Evolutionary conservation across 2,797 vertebrate species (phyloP).

Genomic region (Balearica regulorum): DNA sequence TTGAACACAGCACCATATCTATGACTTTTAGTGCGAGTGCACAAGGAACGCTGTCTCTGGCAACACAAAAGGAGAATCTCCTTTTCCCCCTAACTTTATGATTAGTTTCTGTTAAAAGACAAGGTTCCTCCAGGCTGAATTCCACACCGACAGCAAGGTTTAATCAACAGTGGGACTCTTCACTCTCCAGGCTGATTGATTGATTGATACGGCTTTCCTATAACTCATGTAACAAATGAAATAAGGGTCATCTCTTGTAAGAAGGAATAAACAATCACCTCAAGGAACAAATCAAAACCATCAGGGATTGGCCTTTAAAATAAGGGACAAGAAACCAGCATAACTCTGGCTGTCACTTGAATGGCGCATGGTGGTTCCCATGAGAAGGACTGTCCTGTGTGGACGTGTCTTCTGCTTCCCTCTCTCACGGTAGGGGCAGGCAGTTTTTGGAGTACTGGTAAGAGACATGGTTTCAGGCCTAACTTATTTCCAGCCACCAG

Average conservation of each 20-base stretch:
- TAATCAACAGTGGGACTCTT: constrained; percentile 6
- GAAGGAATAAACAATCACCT: constrained; percentile 27
- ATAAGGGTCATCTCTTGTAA: constrained; percentile 3
- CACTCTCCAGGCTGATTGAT: neutral
- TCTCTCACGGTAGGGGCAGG: neutral
- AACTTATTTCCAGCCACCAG: neutral
- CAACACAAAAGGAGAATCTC: neutral
- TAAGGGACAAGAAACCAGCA: neutral
- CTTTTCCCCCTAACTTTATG: neutral
- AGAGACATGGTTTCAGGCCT: neutral
- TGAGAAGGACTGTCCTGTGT: neutral
- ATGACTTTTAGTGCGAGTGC: neutral
- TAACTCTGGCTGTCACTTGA: neutral
- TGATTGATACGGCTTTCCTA: neutral
- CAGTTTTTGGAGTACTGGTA: neutral
- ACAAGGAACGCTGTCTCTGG: neutral
- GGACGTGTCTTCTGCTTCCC: neutral
- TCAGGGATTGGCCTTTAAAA: neutral
- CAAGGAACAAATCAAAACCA: neutral
- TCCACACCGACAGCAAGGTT: neutral
- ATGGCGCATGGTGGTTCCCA: rapidly evolving
- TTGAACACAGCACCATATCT: rapidly evolving
- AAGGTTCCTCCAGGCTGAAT: neutral
- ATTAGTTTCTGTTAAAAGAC: constrained; percentile 20
- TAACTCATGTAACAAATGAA: constrained; percentile 7